Evolutionary conservation across 2,113 vertebrate genomes (phyloP), one percentile per base, ranked within the genome.

Genomic region (Psittacus erithacus): DNA sequence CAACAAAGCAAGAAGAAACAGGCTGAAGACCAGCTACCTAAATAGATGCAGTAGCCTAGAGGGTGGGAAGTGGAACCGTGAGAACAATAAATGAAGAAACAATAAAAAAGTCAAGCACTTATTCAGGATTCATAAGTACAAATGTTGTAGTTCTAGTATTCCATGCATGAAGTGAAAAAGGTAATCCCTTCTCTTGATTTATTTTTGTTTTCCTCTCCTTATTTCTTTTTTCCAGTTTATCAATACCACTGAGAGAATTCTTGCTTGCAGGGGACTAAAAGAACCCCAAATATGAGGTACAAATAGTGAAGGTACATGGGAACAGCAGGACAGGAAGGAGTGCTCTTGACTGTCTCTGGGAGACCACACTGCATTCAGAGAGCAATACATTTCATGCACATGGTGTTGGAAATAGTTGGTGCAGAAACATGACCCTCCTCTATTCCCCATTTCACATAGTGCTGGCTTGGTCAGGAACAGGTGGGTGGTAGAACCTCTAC

Each of bases 1-100:
- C 80, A 78, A 93, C 57, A 91, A 86, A 91, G 47, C 29, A 57
- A 75, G 74, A 90, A 76, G 87, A 86, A 95, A 55, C 7, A 81
- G 22, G 19, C 52, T 96, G 86, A 92, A 84, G 62, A 84, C 23
- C 29, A 81, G 8, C 80, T 46, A 46, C 16, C 88, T 44, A 75
- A 86, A 82, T 33, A 91, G 68, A 60, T 39, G 20, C 57, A 74
- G n/a, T 20, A 78, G 25, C 50, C 28, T 1, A 49, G 76, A 44
- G 53, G 86, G 28, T 22, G 38, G 38, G 64, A 93, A 92, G 62
- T 3, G 2, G 73, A 93, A 77, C 27, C 9, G 79, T 74, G 50
- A 91, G 49, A 94, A 92, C 46, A 89, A 82, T 75, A 95, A 88
- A 93, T 84, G 69, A 88, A 94, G 86, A 94, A 95, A 91, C 60